These are phyloP conservation scores for Pyxicephalus adspersus DNA, from an alignment of 2,113 vertebrate species.

Conservation along the genomic window DNA sequence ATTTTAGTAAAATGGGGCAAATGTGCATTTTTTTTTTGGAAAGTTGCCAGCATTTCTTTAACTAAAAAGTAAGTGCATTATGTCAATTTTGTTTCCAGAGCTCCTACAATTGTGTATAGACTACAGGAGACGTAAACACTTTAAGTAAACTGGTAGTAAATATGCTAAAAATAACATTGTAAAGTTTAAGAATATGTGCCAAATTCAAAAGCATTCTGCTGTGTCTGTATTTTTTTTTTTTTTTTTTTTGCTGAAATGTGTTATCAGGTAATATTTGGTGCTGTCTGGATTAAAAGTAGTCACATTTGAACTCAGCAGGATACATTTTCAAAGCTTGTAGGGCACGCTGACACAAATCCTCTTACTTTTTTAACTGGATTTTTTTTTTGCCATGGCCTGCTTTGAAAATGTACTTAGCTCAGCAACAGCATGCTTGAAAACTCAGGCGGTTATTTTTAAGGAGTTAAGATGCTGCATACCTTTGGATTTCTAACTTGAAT, in stretches of 20 bases:
- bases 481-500: not conserved
- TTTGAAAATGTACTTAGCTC: constrained; percentile 44
- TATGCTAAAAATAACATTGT: too few relatives aligned
- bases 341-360: constrained; percentile 41
- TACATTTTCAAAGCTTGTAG: constrained; percentile 40
- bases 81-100: too few relatives aligned
- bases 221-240: not conserved
- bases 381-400: constrained; percentile 36
- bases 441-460: not conserved
- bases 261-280: constrained; percentile 7
- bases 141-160: too few relatives aligned
- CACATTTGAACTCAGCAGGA: constrained; percentile 52
- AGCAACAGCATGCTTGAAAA: constrained; percentile 28
- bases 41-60: too few relatives aligned
- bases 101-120: too few relatives aligned
- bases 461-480: not conserved
- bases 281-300: constrained; percentile 46
- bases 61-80: too few relatives aligned
- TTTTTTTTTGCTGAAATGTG: constrained; percentile 33
- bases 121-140: too few relatives aligned
- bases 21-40: too few relatives aligned
- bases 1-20: too few relatives aligned
- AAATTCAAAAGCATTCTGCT: not conserved
- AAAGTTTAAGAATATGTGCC: too few relatives aligned
- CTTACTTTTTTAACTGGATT: constrained; percentile 46